Conservation (phyloP, 2,888 invertebrate genomes). For the Drosophila anceps region DNA sequence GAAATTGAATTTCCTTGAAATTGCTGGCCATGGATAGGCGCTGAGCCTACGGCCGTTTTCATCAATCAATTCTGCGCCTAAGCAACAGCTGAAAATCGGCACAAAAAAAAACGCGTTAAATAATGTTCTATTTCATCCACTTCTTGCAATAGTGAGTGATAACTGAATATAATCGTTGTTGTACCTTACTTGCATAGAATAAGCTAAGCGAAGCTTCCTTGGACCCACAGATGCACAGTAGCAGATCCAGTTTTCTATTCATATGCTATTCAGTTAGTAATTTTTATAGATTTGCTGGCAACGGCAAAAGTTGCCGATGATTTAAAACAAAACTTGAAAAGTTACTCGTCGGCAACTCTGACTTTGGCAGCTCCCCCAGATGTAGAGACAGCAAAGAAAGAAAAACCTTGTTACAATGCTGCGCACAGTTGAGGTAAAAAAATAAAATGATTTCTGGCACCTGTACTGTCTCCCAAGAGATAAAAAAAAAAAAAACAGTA, state of each 20-base stretch:
- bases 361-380: background rate
- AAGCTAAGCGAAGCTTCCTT: too few species aligned
- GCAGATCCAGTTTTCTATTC: too few species aligned
- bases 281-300: background rate
- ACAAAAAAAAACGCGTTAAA: background rate
- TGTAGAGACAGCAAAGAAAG: background rate
- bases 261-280: background rate
- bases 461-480: background rate
- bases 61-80: constrained; percentile 13
- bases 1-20: constrained; percentile 31
- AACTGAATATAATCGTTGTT: too few species aligned
- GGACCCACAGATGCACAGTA: too few species aligned
- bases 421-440: background rate
- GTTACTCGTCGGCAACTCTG: background rate
- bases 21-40: background rate
- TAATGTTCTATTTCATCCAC: background rate
- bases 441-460: background rate
- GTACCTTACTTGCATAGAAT: too few species aligned
- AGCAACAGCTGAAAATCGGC: background rate
- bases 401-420: background rate
- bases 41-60: background rate
- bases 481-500: background rate
- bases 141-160: background rate
- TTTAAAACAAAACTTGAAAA: background rate
- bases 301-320: background rate